Percentiles rank a stretch among this genome's conserved stretches.
Conservation (phyloP, 1,140 invertebrate genomes). For the Acyrthosiphon pisum region DNA sequence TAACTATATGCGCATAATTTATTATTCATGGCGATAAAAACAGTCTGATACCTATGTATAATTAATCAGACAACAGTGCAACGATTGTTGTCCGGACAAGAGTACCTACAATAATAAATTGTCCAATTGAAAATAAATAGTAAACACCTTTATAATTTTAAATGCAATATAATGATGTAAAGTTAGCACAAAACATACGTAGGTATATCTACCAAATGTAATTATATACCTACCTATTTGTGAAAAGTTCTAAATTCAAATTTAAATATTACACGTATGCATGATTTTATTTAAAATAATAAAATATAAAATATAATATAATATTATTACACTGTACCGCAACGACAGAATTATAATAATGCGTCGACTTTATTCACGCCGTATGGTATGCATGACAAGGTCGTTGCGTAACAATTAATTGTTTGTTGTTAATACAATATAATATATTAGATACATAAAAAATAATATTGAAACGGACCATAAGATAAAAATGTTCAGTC, state of each 20-base stretch:
- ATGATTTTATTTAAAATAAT: background rate
- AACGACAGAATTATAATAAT: background rate
- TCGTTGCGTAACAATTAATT: background rate
- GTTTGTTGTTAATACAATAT: background rate
- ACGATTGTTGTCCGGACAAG: slow-evolving; percentile 8
- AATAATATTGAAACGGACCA: background rate
- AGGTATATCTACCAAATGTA: background rate
- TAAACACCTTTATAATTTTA: background rate
- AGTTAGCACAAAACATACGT: background rate
- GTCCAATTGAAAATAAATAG: slow-evolving; percentile 1
- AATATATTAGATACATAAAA: background rate
- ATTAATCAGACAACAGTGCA: slow-evolving; percentile 2
- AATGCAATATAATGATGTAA: background rate
- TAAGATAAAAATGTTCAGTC: background rate
- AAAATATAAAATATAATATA: background rate
- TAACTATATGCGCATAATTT: slow-evolving; percentile 19
- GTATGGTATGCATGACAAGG: background rate
- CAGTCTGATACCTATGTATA: background rate
- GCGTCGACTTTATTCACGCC: background rate
- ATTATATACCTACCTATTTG: background rate
- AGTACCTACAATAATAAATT: background rate
- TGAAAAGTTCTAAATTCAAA: background rate
- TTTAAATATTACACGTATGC: no score
- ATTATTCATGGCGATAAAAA: slow-evolving; percentile 13
- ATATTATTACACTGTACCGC: no score